Conservation (phyloP, 53 echinoderm and acorn worm species). For the Astropecten irregularis region DNA sequence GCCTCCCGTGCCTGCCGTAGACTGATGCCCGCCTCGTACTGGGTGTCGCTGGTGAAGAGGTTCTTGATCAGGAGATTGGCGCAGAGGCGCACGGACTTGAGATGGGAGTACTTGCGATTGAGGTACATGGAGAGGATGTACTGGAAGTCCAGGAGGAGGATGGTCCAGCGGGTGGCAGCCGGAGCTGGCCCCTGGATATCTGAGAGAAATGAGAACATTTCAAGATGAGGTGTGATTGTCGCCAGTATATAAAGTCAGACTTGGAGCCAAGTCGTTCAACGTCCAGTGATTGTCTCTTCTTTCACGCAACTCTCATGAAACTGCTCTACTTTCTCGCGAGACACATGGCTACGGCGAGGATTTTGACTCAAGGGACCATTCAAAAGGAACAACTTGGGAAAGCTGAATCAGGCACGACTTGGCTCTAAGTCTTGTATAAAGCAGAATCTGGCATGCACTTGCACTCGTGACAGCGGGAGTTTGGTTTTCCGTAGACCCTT, state of each 20-base stretch:
- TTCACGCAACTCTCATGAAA: too few species aligned
- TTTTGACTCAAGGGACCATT: too few species aligned
- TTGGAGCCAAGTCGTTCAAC: too few species aligned
- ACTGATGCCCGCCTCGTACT: conserved; percentile 87
- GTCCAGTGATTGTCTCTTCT: too few species aligned
- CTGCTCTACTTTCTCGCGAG: too few species aligned
- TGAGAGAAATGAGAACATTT: neutral
- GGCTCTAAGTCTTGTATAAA: too few species aligned
- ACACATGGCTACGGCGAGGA: too few species aligned
- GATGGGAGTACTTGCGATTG: conserved; percentile 87
- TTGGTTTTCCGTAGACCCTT: too few species aligned
- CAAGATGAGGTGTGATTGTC: neutral
- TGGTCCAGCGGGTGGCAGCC: conserved; percentile 75
- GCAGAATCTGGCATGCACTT: too few species aligned
- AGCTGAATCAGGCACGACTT: too few species aligned
- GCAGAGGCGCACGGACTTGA: conserved; percentile 88
- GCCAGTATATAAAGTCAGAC: neutral
- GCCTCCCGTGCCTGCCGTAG: conserved; percentile 84
- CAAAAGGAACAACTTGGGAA: too few species aligned
- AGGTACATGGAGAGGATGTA: conserved; percentile 99
- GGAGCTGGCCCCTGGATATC: conserved; percentile 94
- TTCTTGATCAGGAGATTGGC: conserved; percentile 92
- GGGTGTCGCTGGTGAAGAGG: conserved; percentile 92
- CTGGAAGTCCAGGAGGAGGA: conserved; percentile 89
- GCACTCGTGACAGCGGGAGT: too few species aligned